These are phyloP conservation scores for Dendrolimus pini DNA, from an alignment of 2,888 invertebrate species.

Conservation along the genomic window DNA sequence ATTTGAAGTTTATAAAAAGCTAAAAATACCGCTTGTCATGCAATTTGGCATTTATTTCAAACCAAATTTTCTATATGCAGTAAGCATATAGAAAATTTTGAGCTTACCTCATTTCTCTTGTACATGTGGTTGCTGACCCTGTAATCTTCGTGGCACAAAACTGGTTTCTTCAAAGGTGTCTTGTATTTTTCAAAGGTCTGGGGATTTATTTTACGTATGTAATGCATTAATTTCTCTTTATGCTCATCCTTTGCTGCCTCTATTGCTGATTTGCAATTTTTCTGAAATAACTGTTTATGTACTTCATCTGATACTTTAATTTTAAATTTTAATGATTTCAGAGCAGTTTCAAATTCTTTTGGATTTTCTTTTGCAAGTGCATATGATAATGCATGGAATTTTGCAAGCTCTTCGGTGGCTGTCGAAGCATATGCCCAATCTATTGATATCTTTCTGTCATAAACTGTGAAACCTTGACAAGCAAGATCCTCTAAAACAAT, in stretches of 20 bases:
- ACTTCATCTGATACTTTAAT: neutral
- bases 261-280: constrained; percentile 14
- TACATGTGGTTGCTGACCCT: constrained; percentile 36
- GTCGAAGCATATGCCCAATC: constrained; percentile 29
- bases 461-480: constrained; percentile 23
- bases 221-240: constrained; percentile 21
- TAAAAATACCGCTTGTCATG: no score
- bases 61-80: no score
- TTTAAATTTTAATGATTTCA: neutral
- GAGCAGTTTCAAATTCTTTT: constrained; percentile 19
- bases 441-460: constrained; percentile 28
- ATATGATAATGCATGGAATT: constrained; percentile 40
- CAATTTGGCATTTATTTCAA: no score
- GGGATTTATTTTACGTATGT: constrained; percentile 10
- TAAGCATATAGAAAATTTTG: no score
- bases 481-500: constrained; percentile 34
- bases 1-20: no score
- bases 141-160: constrained; percentile 30
- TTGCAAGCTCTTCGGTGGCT: constrained; percentile 27
- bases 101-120: no score
- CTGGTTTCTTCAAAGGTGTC: constrained; percentile 2
- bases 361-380: constrained; percentile 30
- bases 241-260: constrained; percentile 22
- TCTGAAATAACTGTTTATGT: constrained; percentile 5
- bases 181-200: constrained; percentile 14